Conservation (phyloP, 1,140 invertebrate species). For the Aphelinus certus region DNA sequence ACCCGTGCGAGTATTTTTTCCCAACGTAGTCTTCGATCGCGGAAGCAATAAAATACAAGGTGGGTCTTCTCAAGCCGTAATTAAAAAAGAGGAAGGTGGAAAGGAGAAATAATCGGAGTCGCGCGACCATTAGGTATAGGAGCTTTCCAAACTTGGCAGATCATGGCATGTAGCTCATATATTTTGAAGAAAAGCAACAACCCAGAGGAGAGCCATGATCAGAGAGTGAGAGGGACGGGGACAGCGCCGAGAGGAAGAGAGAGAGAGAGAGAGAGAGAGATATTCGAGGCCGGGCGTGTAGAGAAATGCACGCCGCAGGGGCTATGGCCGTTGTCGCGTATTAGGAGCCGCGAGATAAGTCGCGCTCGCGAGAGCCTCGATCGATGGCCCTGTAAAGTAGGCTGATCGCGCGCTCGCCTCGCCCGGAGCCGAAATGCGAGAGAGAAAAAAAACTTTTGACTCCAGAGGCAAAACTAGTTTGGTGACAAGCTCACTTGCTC, state of each 20-base stretch:
- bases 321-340: conserved; percentile 4
- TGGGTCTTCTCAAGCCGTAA: no score
- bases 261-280: background rate
- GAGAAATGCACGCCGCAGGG: conserved; percentile 12
- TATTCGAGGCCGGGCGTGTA: conserved; percentile 1
- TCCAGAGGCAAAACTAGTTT: conserved; percentile 26
- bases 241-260: no score
- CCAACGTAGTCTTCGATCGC: background rate
- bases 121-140: no score
- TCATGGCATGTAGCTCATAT: no score
- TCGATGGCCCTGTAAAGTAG: background rate
- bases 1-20: background rate
- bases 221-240: no score
- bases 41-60: conserved; percentile 17
- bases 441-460: background rate
- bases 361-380: background rate
- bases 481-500: conserved; percentile 10
- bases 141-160: no score
- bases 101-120: no score
- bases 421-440: background rate
- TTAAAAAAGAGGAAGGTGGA: no score
- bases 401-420: conserved; percentile 2
- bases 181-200: background rate
- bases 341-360: background rate
- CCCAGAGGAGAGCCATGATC: background rate